phyloP scores from a whole-genome alignment of 2,113 vertebrate species.

The Leptobrachium ailaonicum region DNA sequence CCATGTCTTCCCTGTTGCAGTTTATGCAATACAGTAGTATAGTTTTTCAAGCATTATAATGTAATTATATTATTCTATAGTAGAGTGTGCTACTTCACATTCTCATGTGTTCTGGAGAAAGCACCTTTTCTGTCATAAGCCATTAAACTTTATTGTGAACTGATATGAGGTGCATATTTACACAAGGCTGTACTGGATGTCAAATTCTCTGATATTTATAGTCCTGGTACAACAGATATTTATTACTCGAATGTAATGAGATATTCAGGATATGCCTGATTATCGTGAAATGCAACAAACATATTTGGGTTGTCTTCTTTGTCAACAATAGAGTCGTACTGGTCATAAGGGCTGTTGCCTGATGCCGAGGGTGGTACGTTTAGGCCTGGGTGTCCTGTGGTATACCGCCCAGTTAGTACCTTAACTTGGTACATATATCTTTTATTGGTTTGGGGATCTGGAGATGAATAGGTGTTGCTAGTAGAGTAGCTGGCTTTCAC shows the following conservation, averaged over 20 bases:
- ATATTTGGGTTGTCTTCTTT: constrained; percentile 52
- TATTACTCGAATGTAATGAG: constrained; percentile 65
- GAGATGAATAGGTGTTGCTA: constrained; percentile 37
- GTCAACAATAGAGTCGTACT: constrained; percentile 67
- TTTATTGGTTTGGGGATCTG: constrained; percentile 49
- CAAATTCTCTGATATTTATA: too few species aligned
- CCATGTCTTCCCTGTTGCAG: too few species aligned
- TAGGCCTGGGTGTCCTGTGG: constrained; percentile 49
- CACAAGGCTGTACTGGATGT: too few species aligned
- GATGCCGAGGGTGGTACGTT: constrained; percentile 52
- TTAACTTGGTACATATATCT: constrained; percentile 65
- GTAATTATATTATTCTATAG: too few species aligned
- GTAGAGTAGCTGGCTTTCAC: constrained; percentile 61
- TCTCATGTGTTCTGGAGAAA: too few species aligned
- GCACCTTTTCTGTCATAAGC: too few species aligned
- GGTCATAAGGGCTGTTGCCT: constrained; percentile 38
- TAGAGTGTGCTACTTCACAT: too few species aligned
- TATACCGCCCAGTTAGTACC: constrained; percentile 62
- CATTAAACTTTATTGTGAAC: too few species aligned
- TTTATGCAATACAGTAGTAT: too few species aligned
- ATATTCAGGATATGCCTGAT: constrained; percentile 69
- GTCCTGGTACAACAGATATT: neutral
- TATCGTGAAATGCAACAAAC: constrained; percentile 70
- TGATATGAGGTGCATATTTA: too few species aligned
- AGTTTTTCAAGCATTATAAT: too few species aligned